Base-by-base conservation (phyloP, 1,140 invertebrate species). In the Drosophila sproati region DNA sequence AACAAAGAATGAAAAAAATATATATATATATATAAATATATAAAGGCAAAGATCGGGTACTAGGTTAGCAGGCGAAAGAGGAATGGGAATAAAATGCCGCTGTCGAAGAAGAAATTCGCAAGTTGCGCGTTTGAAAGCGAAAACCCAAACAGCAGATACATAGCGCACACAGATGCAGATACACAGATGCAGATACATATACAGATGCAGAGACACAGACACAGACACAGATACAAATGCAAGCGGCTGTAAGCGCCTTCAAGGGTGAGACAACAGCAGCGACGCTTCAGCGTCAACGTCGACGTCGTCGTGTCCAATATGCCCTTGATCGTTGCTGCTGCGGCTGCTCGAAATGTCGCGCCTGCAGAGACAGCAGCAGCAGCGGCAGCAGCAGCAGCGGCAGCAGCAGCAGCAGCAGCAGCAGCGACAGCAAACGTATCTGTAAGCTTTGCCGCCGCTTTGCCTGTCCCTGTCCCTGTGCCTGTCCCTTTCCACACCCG, bases 91-190 rank as follows among this genome's bases (percentile, higher is more conserved):
- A 59, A 69, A 74, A 83, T 51, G 67, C 76, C 60, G 64, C 63
- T 50, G 64, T 60, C 80, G 77, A 83, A 73, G 64, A 88, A 77
- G 77, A 85, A 89, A 89, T 89, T 89, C 85, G 85, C 81, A 85
- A 89, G 90, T 90, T 88, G 77, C 66, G 71, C 75, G 72, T 90
- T 91, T 91, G 87, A 91, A 91, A 91, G 87, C 87, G 87, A 91
- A 91, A 91, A 91, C 81, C 82, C 43, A 47, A 41, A 71, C 68
- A 67, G 61, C 60, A 88, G 67, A 83, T 73, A 80, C 62, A 70
- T 48, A 77, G 60, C 56, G 71, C 5, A 48, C 52, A 59, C 61
- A 56, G 59, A 73, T 60, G 71, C 61, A 67, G 75, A 78, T 73
- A 80, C 62, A 70, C 51, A 77, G 60, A 20, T 20, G 20, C 56